A percentile compares a stretch with the other conserved stretches of the same genome.
These are phyloP conservation scores for Ophiodon elongatus DNA, from an alignment of 2,113 vertebrate genomes.

Conservation along the genomic window DNA sequence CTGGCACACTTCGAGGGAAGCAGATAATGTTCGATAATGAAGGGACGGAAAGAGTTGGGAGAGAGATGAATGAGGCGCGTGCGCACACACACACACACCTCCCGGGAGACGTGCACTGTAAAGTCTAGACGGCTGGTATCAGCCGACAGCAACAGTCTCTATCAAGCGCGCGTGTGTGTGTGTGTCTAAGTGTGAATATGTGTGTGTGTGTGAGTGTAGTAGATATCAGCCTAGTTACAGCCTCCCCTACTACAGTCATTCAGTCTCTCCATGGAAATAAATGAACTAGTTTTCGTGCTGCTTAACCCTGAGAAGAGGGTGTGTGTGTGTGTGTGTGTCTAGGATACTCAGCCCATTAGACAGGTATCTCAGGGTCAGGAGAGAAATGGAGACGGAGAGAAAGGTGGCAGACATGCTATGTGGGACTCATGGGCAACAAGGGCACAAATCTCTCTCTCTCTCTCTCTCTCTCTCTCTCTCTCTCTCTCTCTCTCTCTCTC, in stretches of 20 bases:
- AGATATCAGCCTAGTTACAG: conserved; percentile 57
- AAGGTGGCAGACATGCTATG: conserved; percentile 69
- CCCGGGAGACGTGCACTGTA: conserved; percentile 54
- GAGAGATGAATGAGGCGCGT: conserved; percentile 36
- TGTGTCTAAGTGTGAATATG: conserved; percentile 18
- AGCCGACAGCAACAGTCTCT: conserved; percentile 61
- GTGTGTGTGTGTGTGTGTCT: conserved; percentile 15
- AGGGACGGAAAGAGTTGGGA: conserved; percentile 31
- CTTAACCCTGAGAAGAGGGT: conserved; percentile 56
- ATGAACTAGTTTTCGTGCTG: conserved; percentile 73
- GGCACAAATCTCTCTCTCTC: conserved; percentile 66
- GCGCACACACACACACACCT: conserved; percentile 25
- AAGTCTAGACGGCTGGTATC: conserved; percentile 75
- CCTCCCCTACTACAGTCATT: conserved; percentile 48
- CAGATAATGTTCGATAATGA: conserved; percentile 45
- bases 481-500: conserved; percentile 12
- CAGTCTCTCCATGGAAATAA: conserved; percentile 71
- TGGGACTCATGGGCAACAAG: conserved; percentile 65
- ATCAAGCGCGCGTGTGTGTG: conserved; percentile 17
- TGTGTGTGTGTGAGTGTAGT: conserved; percentile 38
- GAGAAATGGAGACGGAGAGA: conserved; percentile 24
- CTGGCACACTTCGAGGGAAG: conserved; percentile 25
- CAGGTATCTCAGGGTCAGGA: conserved; percentile 40
- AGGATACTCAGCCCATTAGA: conserved; percentile 25
- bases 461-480: not conserved